Evolutionary conservation across 1,140 invertebrate genomes (phyloP), one percentile per base, ranked within the genome.

Genomic region (Sinonovacula constricta): DNA sequence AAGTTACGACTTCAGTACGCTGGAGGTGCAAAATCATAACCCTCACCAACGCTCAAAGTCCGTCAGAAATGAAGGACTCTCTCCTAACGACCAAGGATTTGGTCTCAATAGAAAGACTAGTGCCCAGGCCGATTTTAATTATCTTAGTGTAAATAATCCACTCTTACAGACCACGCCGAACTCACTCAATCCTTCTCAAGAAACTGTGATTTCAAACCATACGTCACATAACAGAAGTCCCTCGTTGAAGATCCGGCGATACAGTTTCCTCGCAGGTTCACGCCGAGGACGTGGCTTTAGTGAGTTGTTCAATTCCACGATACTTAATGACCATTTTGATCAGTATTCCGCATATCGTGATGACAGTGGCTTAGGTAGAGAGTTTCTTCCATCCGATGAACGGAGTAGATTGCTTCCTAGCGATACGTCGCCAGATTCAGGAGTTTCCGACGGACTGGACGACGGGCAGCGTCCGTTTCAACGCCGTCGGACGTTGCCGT

Each of bases 321-420:
- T 89, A 72, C 83, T 94, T 86, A 93, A 92, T 85, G 94, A 94
- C 85, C 94, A 94, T 81, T 94, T 98, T 89, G 97, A 98, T 92
- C 97, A 99, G 88, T 99, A 99, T 78, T 84, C 86, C 28, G 82
- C 86, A 60, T 79, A 84, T 68, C 81, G 81, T 87, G 96, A 97
- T 87, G 95, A 95, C 59, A 85, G 81, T 70, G 83, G 81, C 57
- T 76, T 85, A 39, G 84, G 87, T 36, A 77, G 81, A 26, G 85
- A 86, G 56, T 76, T 84, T 54, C 70, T 83, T 51, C 15, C 85
- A 60, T 72, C 76, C 33, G 83, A 81, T 34, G 81, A 82, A 77
- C 51, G 81, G 59, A 39, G 59, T 56, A 53, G 34, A 15, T 79
- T 78, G 36, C 80, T 81, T 63, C 76, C 80, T 18, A 84, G 80